These are phyloP conservation scores for Cnemophilus loriae DNA, from an alignment of 2,113 vertebrate genomes.

Conservation along the genomic window DNA sequence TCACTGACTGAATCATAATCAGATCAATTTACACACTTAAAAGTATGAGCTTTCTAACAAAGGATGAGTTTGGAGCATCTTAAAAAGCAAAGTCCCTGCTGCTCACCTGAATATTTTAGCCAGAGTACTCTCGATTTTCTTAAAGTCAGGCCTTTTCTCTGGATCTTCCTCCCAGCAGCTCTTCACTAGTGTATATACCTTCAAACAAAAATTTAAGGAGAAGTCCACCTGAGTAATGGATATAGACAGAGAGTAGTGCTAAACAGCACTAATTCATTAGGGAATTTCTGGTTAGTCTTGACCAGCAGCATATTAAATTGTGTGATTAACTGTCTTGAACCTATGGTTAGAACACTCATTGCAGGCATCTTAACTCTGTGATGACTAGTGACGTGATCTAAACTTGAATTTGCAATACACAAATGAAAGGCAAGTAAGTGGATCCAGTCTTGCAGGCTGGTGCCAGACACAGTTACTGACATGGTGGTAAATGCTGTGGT, in stretches of 20 bases:
- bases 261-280: background rate
- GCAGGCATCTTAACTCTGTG: background rate
- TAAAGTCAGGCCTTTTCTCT: conserved; percentile 94
- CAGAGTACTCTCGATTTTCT: conserved; percentile 86
- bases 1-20: background rate
- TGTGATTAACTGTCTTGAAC: conserved; percentile 28
- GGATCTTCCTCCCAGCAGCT: conserved; percentile 98
- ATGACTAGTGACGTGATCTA: background rate
- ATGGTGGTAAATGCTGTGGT: background rate
- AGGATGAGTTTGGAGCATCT: background rate
- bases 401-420: background rate
- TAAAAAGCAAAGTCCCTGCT: background rate
- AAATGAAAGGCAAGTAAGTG: conserved; percentile 12
- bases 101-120: conserved; percentile 93
- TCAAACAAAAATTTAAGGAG: background rate
- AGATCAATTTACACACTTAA: background rate
- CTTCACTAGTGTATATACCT: conserved; percentile 87
- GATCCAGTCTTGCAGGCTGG: background rate
- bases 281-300: background rate
- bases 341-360: background rate
- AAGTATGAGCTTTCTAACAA: background rate
- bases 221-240: background rate
- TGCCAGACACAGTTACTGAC: background rate
- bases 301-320: background rate
- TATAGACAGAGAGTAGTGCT: background rate